Conservation (phyloP, 2,888 invertebrate species). For the Diaperis boleti region DNA sequence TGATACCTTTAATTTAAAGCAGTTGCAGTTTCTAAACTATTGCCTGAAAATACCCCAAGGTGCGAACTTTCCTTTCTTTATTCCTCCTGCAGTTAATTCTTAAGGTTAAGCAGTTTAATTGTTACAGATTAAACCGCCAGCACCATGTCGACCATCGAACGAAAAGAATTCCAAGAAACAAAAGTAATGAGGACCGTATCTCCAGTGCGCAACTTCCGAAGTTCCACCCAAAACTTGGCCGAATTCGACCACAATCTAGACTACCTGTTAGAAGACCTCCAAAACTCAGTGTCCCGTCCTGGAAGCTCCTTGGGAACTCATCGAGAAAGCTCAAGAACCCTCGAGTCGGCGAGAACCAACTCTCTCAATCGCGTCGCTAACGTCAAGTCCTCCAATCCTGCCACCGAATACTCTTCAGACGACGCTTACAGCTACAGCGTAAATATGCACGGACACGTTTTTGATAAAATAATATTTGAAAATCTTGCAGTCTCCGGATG, state of each 20-base stretch:
- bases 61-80: no score
- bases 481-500: slow-evolving; percentile 63
- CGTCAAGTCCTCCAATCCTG: slow-evolving; percentile 61
- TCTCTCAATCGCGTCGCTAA: slow-evolving; percentile 60
- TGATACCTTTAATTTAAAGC: no score
- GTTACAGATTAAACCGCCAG: slow-evolving; percentile 23
- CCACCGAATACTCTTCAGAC: slow-evolving; percentile 63
- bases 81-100: no score
- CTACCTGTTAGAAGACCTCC: slow-evolving; percentile 64
- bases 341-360: slow-evolving; percentile 55
- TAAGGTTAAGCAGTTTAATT: not conserved
- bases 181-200: slow-evolving; percentile 61
- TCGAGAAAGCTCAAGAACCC: slow-evolving; percentile 52
- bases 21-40: no score
- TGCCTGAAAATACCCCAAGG: no score
- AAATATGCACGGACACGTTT: no score
- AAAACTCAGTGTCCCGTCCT: slow-evolving; percentile 64
- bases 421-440: slow-evolving; percentile 63
- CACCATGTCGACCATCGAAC: slow-evolving; percentile 64
- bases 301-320: slow-evolving; percentile 60
- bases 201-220: slow-evolving; percentile 57
- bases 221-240: slow-evolving; percentile 60
- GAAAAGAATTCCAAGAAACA: slow-evolving; percentile 65
- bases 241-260: slow-evolving; percentile 65
- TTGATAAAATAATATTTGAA: no score